Base-by-base conservation (phyloP, 2,888 invertebrate genomes). In the Chloromyia formosa region DNA sequence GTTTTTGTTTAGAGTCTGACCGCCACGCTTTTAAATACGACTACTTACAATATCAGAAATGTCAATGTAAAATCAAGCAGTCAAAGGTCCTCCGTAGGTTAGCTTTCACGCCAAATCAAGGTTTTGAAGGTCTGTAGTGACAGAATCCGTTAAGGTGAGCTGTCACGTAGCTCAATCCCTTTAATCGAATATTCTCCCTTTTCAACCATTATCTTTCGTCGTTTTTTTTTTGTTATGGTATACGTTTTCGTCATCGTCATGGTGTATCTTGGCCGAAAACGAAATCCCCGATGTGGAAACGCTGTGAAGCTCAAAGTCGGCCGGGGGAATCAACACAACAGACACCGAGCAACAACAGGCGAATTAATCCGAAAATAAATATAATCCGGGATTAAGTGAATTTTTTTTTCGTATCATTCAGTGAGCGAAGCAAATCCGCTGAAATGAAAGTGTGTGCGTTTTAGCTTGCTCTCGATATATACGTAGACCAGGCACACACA, bases 321-420 rank as follows among this genome's bases (percentile, higher is more conserved):
- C 27, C 7, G 66, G 27, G 61, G 53, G 27, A 35, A 35, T 7
- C 27, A 35, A 35, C 27, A 35, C 27, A 7, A 35, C 3, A 35
- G 27, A 35, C 27, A 35, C 27, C 2, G 27, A 35, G 74, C 75
- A 78, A 78, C 77, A 77, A 77, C 75, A 77, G 74, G 77, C 27
- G 27, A 77, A 77, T 78, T 77, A 77, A 79, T 79, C 79, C 76
- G 77, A 79, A 78, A 78, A 79, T 78, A 79, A 78, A 79, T 79
- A 77, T 79, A 79, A 79, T 79, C 78, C 78, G 75, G 76, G 79
- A 79, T 79, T 79, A 79, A 77, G 77, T 77, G 75, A 66, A n/a
- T n/a, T 62, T 76, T 72, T 74, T 35, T 74, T 76, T 76, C 71
- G 73, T 73, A 73, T 76, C 74, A 75, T 73, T 74, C 64, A 71